Percentiles rank a stretch among this genome's conserved stretches.
phyloP scores from a whole-genome alignment of 2,797 vertebrate genomes.

The Sciurus vulgaris region DNA sequence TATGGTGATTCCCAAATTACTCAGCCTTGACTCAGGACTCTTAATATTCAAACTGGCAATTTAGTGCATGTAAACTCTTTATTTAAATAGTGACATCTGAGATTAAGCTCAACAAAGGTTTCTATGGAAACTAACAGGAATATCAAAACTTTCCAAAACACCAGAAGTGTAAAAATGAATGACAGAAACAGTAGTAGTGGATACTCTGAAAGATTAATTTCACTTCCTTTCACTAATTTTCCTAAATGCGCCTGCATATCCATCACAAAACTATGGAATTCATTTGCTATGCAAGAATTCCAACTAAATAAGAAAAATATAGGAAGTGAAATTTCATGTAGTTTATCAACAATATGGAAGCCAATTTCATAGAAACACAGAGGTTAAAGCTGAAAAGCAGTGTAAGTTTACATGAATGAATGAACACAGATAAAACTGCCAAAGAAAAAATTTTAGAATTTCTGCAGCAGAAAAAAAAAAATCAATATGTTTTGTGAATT shows the following conservation, averaged over 20 bases:
- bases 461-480: conserved; percentile 33
- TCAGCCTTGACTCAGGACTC: conserved; percentile 53
- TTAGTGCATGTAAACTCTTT: conserved; percentile 48
- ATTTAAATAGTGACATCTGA: conserved; percentile 74
- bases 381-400: conserved; percentile 2
- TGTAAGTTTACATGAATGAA: background rate
- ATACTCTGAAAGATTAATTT: conserved; percentile 63
- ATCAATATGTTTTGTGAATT: conserved; percentile 13
- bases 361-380: background rate
- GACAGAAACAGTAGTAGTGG: conserved; percentile 54
- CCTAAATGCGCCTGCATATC: conserved; percentile 43
- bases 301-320: background rate
- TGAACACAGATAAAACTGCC: background rate
- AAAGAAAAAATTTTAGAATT: conserved; percentile 7
- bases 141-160: conserved; percentile 71
- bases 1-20: conserved; percentile 68
- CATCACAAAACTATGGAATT: conserved; percentile 27
- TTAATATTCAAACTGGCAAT: conserved; percentile 64
- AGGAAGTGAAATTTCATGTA: background rate
- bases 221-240: conserved; percentile 60
- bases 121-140: conserved; percentile 71
- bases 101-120: conserved; percentile 73
- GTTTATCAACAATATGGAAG: background rate
- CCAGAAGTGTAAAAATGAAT: conserved; percentile 63
- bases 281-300: conserved; percentile 45